Evolutionary conservation across 2,888 invertebrate genomes (phyloP), one percentile per base, ranked within the genome.

Genomic region (Epinotia brunnichana): DNA sequence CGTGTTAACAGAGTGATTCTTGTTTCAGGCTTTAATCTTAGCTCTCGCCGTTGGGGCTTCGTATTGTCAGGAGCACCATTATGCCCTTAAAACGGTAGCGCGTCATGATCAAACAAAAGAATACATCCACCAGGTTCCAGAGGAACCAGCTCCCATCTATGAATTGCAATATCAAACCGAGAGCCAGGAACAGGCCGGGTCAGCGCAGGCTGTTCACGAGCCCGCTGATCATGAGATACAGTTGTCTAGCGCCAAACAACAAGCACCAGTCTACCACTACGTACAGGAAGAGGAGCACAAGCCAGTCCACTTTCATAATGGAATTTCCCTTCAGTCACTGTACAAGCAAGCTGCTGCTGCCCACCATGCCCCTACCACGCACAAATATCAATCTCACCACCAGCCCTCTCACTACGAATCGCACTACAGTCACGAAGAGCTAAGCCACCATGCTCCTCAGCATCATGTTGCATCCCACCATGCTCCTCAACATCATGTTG

Each of bases 1-100:
- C 10, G 44, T 60, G 41, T 70, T 62, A 56, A 76, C 51, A 21
- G 3, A 70, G 64, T 74, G 69, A 53, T 70, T 74, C 66, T 60
- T 51, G 73, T 88, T 88, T 64, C 87, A 92, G 92, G 82, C 90
- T 75, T 74, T 89, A 74, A 77, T 90, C 75, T 74, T 90, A 64
- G 82, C 83, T 51, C 76, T 86, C 13, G 79, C 81, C 21, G 77
- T 87, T 24, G 80, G 85, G 54, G 80, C 82, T 11, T 84, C 81
- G 51, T 78, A 81, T 17, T 81, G 88, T 62, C 86, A 90, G 70
- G 88, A 90, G 73, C 87, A 86, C 57, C 81, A 79, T 15, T 88
- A 89, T 74, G 78, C 78, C 61, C 77, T 86, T 17, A 87, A 85
- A 63, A 82, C 84, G 15, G 76, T 82, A 15, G 71, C 80, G n/a